Evolutionary conservation across 1,140 invertebrate genomes (phyloP).

Genomic region (Nasonia longicornis): DNA sequence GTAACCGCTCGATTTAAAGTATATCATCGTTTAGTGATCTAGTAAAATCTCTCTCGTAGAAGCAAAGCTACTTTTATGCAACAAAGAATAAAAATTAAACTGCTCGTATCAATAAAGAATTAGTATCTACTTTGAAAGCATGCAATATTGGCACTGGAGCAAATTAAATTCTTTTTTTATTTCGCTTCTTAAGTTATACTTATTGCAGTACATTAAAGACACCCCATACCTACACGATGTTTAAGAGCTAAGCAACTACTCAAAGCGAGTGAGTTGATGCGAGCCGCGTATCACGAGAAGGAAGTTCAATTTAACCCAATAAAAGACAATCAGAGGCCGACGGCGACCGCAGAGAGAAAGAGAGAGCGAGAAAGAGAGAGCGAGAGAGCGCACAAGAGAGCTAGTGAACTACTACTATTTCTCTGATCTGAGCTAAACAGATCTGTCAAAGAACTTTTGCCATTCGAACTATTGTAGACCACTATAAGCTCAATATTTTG

Average conservation of each 20-base stretch:
- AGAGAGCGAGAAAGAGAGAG: slow-evolving; percentile 48
- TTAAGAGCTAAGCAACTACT: slow-evolving; percentile 66
- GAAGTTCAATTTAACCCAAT: slow-evolving; percentile 72
- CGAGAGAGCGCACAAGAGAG: background rate
- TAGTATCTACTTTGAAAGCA: background rate
- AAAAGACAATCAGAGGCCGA: slow-evolving; percentile 70
- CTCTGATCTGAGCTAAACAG: slow-evolving; percentile 58
- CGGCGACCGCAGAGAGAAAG: slow-evolving; percentile 59
- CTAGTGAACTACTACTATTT: slow-evolving; percentile 55
- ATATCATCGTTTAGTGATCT: too few relatives aligned
- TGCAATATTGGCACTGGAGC: slow-evolving; percentile 22
- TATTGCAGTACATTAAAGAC: slow-evolving; percentile 61
- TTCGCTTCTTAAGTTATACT: slow-evolving; percentile 46
- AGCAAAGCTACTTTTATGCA: too few relatives aligned
- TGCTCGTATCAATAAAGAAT: background rate
- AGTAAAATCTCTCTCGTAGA: too few relatives aligned
- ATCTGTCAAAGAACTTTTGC: slow-evolving; percentile 56
- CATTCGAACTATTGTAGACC: slow-evolving; percentile 49
- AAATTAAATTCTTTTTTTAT: slow-evolving; percentile 42
- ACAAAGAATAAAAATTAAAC: background rate
- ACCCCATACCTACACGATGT: slow-evolving; percentile 65
- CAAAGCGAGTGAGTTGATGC: slow-evolving; percentile 68
- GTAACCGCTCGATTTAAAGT: too few relatives aligned
- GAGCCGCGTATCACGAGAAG: slow-evolving; percentile 70
- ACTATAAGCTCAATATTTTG: slow-evolving; percentile 29